phyloP scores from a whole-genome alignment of 2,113 vertebrate species.

The Scomber japonicus region DNA sequence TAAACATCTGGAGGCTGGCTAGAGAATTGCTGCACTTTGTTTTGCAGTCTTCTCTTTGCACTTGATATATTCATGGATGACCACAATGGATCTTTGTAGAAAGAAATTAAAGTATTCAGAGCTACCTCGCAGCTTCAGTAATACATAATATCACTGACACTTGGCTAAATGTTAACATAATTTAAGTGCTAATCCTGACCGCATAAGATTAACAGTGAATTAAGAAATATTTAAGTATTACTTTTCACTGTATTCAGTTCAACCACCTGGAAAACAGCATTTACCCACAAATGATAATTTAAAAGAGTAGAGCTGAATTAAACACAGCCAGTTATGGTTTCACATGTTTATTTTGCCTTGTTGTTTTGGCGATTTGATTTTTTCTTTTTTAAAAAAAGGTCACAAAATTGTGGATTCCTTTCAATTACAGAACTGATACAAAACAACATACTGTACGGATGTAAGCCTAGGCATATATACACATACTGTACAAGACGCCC shows the following conservation, averaged over 20 bases:
- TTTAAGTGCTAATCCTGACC: too few relatives aligned
- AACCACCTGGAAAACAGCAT: background rate
- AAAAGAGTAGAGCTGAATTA: background rate
- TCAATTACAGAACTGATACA: slow-evolving; percentile 81
- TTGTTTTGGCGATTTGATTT: slow-evolving; percentile 78
- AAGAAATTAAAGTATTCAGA: slow-evolving; percentile 64
- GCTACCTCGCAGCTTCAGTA: slow-evolving; percentile 22
- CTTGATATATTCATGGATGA: slow-evolving; percentile 11
- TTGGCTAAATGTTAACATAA: too few relatives aligned
- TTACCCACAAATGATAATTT: background rate
- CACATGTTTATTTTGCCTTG: slow-evolving; percentile 77
- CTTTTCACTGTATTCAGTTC: background rate
- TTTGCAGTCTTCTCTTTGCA: slow-evolving; percentile 48
- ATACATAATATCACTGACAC: background rate
- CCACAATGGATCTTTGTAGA: slow-evolving; percentile 32
- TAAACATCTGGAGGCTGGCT: slow-evolving; percentile 81
- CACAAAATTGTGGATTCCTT: slow-evolving; percentile 78
- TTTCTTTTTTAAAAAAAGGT: slow-evolving; percentile 69
- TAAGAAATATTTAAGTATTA: too few relatives aligned
- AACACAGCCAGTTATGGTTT: slow-evolving; percentile 41
- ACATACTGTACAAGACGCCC: slow-evolving; percentile 78
- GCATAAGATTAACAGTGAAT: too few relatives aligned
- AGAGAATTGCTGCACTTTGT: slow-evolving; percentile 47
- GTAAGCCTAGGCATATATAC: slow-evolving; percentile 71
- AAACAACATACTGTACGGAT: slow-evolving; percentile 76